Base-by-base conservation (phyloP, 2,797 vertebrate species). In the Gadopsis marmoratus region DNA sequence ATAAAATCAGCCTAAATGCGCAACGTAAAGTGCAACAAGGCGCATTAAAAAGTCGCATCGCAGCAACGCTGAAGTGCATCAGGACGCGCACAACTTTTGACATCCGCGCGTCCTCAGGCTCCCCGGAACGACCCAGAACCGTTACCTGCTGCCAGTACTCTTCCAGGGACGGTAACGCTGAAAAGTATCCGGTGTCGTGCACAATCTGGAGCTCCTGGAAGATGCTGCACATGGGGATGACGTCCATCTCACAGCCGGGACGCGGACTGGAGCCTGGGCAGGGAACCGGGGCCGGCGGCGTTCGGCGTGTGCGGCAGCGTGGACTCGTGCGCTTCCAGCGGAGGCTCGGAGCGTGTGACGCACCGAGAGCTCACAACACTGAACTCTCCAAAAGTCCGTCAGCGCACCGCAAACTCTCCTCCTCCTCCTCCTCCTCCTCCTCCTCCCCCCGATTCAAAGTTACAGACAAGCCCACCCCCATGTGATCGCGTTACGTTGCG, bases 91-190 rank as follows among this genome's bases (percentile, higher is more conserved):
- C n/a, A n/a, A n/a, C n/a, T n/a, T n/a, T n/a, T n/a, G n/a, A n/a
- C n/a, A n/a, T n/a, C n/a, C n/a, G n/a, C n/a, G n/a, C n/a, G n/a
- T n/a, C n/a, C n/a, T n/a, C n/a, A n/a, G n/a, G n/a, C n/a, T n/a
- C n/a, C n/a, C n/a, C n/a, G n/a, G n/a, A n/a, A n/a, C n/a, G n/a
- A n/a, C n/a, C n/a, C n/a, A n/a, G n/a, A n/a, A n/a, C n/a, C n/a
- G n/a, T n/a, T n/a, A 99, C 98, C 98, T 99, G 98, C 97, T 99
- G 98, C 98, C 98, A 99, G 86, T 98, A 97, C 87, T 99, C 98
- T 90, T 99, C 98, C 95, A 99, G 96, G 78, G 98, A 99, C 37
- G 97, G 97, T 84, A 98, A 95, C 26, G 97, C 97, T 53, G 97
- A 98, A 94, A 99, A 98, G 95, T 98, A 99, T 89, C 98, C 98